Evolutionary conservation across 2,888 invertebrate genomes (phyloP).

Genomic region (Melikaiella ostensackeni): DNA sequence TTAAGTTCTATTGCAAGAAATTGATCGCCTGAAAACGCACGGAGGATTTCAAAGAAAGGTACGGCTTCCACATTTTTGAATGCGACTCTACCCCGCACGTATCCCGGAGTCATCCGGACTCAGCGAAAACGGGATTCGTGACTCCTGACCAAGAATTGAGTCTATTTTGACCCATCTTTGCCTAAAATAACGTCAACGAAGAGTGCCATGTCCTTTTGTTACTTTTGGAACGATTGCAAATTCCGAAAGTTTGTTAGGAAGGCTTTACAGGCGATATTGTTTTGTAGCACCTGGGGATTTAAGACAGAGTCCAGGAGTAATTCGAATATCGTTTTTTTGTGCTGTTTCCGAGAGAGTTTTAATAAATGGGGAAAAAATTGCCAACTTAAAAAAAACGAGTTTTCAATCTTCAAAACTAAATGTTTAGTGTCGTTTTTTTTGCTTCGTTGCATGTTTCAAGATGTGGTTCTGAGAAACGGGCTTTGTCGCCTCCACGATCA

Average conservation of each 20-base stretch:
- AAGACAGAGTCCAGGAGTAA: neutral
- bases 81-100: slow-evolving; percentile 3
- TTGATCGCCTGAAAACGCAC: neutral
- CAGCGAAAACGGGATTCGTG: neutral
- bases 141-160: neutral
- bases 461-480: neutral
- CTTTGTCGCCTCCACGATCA: neutral
- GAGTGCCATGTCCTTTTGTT: slow-evolving; percentile 17
- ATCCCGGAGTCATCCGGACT: slow-evolving; percentile 37
- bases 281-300: slow-evolving; percentile 18
- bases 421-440: neutral
- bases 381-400: neutral
- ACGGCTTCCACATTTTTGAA: slow-evolving; percentile 31
- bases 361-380: neutral
- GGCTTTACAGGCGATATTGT: neutral
- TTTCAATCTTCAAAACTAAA: neutral
- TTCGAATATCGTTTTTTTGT: neutral
- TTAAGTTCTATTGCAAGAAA: slow-evolving; percentile 1
- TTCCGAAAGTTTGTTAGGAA: slow-evolving; percentile 10
- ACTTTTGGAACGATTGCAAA: neutral
- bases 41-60: slow-evolving; percentile 22
- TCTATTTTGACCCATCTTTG: neutral
- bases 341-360: neutral
- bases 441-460: neutral
- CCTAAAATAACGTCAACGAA: slow-evolving; percentile 7